phyloP scores from a whole-genome alignment of 2,113 vertebrate genomes.

The Neogobius melanostomus region DNA sequence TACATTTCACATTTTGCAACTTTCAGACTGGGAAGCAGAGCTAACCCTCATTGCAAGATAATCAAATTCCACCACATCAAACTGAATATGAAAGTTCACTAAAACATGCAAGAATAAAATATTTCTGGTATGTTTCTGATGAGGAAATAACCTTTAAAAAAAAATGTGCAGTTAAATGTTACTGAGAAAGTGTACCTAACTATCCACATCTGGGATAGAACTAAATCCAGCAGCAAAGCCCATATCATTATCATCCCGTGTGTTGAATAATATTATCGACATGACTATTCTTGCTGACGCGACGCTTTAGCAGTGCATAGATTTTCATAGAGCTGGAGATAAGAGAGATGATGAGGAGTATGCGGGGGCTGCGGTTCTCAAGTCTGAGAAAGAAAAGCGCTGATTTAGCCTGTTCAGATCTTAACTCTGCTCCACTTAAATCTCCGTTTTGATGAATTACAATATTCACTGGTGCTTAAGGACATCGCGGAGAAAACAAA shows the following conservation, averaged over 20 bases:
- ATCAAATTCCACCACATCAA: too few relatives aligned
- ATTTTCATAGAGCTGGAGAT: slow-evolving; percentile 34
- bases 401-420: slow-evolving; percentile 28
- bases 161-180: too few relatives aligned
- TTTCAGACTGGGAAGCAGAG: too few relatives aligned
- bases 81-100: too few relatives aligned
- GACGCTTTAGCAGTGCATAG: slow-evolving; percentile 26
- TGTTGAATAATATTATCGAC: slow-evolving; percentile 46
- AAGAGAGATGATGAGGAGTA: slow-evolving; percentile 44
- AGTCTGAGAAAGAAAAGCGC: slow-evolving; percentile 19
- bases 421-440: slow-evolving; percentile 28
- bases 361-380: slow-evolving; percentile 28
- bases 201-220: slow-evolving; percentile 29
- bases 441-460: slow-evolving; percentile 12
- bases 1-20: too few relatives aligned
- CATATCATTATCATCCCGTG: slow-evolving; percentile 58
- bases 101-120: too few relatives aligned
- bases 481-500: slow-evolving; percentile 7
- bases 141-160: too few relatives aligned
- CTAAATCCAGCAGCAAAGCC: slow-evolving; percentile 45
- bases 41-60: too few relatives aligned
- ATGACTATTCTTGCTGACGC: slow-evolving; percentile 55
- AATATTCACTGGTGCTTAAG: slow-evolving; percentile 13
- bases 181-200: too few relatives aligned
- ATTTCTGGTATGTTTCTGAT: too few relatives aligned